These are phyloP conservation scores for Myiopsitta monachus DNA, from an alignment of 2,113 vertebrate genomes.

Conservation along the genomic window DNA sequence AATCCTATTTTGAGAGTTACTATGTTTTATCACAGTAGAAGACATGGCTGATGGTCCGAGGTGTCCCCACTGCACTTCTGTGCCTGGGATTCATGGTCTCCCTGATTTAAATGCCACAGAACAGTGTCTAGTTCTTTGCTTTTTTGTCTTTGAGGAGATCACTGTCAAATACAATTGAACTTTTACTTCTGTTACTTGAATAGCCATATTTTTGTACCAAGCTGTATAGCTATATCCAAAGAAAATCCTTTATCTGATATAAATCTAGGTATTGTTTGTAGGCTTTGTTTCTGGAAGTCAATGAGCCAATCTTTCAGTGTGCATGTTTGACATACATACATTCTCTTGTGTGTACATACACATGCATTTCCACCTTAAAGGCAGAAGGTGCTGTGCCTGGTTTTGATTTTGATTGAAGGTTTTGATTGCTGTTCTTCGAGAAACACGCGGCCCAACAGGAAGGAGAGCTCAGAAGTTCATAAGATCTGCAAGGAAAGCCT, in stretches of 20 bases:
- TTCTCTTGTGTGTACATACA: neutral
- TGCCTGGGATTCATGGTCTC: neutral
- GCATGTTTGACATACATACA: neutral
- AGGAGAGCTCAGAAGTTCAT: neutral
- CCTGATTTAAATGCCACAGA: fast-evolving
- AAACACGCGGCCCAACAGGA: too few species aligned
- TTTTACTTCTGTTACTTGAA: neutral
- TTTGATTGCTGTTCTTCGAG: neutral
- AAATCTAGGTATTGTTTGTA: neutral
- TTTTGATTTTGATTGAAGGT: neutral
- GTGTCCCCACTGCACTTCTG: neutral
- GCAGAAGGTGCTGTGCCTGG: neutral
- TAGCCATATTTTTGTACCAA: neutral
- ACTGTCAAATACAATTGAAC: neutral
- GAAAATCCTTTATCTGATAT: neutral
- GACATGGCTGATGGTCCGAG: neutral
- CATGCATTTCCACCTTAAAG: neutral
- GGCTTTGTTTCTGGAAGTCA: neutral
- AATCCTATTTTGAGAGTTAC: neutral
- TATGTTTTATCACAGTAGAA: neutral
- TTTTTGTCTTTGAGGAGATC: neutral
- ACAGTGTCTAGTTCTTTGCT: neutral
- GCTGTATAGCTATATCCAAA: neutral
- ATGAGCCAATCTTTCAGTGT: neutral
- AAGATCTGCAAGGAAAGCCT: neutral